A percentile compares a stretch with the other conserved stretches of the same genome.
Conservation (phyloP, 2,113 vertebrate genomes). For the Callospermophilus lateralis region DNA sequence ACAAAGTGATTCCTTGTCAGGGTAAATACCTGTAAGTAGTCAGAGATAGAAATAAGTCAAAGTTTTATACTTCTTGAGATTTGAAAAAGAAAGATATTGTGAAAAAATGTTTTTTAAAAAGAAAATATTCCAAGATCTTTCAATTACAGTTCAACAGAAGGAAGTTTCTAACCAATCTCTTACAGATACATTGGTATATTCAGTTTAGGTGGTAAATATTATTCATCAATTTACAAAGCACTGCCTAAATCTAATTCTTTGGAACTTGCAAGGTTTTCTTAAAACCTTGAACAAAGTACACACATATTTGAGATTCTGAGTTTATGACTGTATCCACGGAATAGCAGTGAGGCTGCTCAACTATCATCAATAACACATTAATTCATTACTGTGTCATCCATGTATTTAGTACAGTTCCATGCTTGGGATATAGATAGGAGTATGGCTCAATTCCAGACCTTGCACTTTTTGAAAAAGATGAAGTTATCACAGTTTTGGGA, state of each 20-base stretch:
- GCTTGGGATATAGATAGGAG: neutral
- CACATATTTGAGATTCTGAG: neutral
- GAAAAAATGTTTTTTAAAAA: slow-evolving; percentile 10
- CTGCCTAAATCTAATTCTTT: neutral
- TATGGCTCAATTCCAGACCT: neutral
- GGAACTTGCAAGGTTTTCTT: neutral
- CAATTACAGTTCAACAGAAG: neutral
- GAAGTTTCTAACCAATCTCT: slow-evolving; percentile 17
- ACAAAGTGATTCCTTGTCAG: neutral
- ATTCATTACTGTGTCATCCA: neutral
- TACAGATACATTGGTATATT: neutral
- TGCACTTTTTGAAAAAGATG: neutral
- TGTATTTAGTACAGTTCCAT: neutral
- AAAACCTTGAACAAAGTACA: neutral
- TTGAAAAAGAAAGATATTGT: neutral
- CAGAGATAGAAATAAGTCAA: neutral
- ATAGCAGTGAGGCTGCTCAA: neutral
- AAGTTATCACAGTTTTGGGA: neutral
- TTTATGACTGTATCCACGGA: neutral
- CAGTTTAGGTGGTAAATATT: neutral
- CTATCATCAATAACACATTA: neutral
- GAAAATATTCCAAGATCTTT: neutral
- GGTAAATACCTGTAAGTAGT: neutral
- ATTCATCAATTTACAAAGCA: neutral
- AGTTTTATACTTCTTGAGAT: slow-evolving; percentile 15